A percentile compares a stretch with the other conserved stretches of the same genome.
phyloP scores from a whole-genome alignment of 1,140 invertebrate genomes.

The Agrilus planipennis region DNA sequence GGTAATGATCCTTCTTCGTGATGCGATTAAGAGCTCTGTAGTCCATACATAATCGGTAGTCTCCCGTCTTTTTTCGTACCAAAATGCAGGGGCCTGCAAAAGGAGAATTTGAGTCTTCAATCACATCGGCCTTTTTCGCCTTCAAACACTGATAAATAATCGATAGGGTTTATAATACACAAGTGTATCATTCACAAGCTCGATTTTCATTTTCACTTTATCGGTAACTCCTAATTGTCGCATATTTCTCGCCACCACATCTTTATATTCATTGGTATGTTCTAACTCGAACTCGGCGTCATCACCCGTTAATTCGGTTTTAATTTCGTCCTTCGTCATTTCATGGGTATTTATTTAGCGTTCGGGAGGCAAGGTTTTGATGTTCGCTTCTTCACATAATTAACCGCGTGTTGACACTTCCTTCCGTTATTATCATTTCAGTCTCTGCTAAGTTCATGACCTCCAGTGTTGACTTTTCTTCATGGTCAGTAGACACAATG shows the following conservation, averaged over 20 bases:
- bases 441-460: neutral
- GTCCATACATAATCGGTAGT: conserved; percentile 18
- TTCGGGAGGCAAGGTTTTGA: no score
- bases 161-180: conserved; percentile 4
- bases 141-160: conserved; percentile 9
- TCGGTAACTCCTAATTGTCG: conserved; percentile 15
- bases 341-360: neutral
- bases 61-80: conserved; percentile 15
- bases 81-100: conserved; percentile 9
- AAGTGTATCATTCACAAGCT: conserved; percentile 11
- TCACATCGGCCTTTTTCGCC: neutral
- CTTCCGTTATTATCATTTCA: neutral
- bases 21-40: conserved; percentile 18
- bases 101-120: conserved; percentile 1
- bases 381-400: neutral
- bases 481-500: neutral
- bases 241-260: conserved; percentile 1
- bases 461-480: neutral
- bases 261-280: neutral
- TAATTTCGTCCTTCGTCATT: neutral
- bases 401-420: neutral
- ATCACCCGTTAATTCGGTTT: neutral
- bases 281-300: neutral
- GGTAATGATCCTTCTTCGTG: conserved; percentile 18
- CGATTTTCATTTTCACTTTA: conserved; percentile 18